phyloP scores from a whole-genome alignment of 2,797 vertebrate species.

The Pelobates cultripes region DNA sequence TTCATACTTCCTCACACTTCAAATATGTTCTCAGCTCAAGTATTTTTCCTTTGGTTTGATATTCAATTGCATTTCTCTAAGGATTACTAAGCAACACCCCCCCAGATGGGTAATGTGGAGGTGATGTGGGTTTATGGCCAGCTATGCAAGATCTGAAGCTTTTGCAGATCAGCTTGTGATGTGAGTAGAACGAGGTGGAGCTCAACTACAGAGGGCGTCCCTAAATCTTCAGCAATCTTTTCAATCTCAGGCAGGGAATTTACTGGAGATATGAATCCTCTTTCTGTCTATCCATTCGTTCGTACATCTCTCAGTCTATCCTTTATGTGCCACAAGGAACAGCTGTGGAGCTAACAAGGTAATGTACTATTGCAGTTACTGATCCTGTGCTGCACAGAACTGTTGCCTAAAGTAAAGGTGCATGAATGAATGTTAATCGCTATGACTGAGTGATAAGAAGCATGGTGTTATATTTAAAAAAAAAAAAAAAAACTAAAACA shows the following conservation, averaged over 20 bases:
- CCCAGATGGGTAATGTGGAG: conserved; percentile 59
- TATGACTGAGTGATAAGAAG: too few species aligned
- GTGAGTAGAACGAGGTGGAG: conserved; percentile 66
- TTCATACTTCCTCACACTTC: conserved; percentile 30
- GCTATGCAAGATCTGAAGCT: conserved; percentile 55
- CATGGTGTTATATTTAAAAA: too few species aligned
- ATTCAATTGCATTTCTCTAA: conserved; percentile 57
- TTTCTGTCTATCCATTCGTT: conserved; percentile 20
- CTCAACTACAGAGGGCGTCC: conserved; percentile 72
- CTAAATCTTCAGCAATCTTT: conserved; percentile 61
- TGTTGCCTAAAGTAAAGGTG: neutral
- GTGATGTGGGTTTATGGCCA: conserved; percentile 56
- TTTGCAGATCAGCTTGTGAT: conserved; percentile 63
- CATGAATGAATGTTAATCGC: too few species aligned
- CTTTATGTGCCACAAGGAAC: conserved; percentile 20
- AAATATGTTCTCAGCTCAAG: conserved; percentile 48
- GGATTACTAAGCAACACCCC: conserved; percentile 67
- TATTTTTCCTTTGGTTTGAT: conserved; percentile 44
- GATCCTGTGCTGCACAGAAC: neutral
- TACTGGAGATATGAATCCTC: conserved; percentile 44
- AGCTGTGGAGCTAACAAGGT: conserved; percentile 26
- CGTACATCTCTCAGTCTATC: conserved; percentile 30
- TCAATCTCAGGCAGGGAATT: conserved; percentile 58
- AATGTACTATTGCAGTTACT: conserved; percentile 6
- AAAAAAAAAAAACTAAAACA: too few species aligned